Percentiles rank a stretch among this genome's conserved stretches.
phyloP scores from a whole-genome alignment of 2,888 invertebrate species.

The Tupiocoris notatus region DNA sequence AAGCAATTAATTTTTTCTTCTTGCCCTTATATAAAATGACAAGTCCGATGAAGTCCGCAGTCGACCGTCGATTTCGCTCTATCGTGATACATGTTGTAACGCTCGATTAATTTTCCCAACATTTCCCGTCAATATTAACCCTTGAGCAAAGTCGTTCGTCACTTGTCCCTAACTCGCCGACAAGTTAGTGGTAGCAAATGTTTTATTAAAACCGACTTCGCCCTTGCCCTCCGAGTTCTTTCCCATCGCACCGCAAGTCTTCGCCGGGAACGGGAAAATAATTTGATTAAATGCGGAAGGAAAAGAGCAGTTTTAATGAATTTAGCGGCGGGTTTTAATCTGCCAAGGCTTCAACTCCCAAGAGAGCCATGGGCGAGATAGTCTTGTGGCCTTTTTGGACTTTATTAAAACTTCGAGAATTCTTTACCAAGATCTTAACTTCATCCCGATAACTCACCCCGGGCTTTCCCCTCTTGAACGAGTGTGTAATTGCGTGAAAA shows the following conservation, averaged over 20 bases:
- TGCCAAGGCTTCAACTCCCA: background rate
- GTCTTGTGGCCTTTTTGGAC: background rate
- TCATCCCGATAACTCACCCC: background rate
- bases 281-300: conserved; percentile 4
- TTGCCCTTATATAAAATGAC: too few relatives aligned
- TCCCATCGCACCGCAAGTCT: background rate
- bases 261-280: background rate
- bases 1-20: too few relatives aligned
- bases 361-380: background rate
- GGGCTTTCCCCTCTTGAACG: background rate
- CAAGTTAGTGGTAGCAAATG: background rate
- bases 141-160: background rate
- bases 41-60: too few relatives aligned
- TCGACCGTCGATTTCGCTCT: too few relatives aligned
- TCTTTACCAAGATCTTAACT: background rate
- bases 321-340: conserved; percentile 24
- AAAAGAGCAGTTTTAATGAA: conserved; percentile 20
- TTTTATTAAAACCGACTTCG: background rate
- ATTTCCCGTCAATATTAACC: too few relatives aligned
- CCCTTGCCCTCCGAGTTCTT: background rate
- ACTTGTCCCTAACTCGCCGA: background rate
- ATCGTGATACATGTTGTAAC: too few relatives aligned
- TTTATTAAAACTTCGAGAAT: background rate
- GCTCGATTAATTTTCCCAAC: too few relatives aligned
- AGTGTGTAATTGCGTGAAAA: background rate